Evolutionary conservation across 2,113 vertebrate species (phyloP), one percentile per base, ranked within the genome.

Genomic region (Marmota monax): DNA sequence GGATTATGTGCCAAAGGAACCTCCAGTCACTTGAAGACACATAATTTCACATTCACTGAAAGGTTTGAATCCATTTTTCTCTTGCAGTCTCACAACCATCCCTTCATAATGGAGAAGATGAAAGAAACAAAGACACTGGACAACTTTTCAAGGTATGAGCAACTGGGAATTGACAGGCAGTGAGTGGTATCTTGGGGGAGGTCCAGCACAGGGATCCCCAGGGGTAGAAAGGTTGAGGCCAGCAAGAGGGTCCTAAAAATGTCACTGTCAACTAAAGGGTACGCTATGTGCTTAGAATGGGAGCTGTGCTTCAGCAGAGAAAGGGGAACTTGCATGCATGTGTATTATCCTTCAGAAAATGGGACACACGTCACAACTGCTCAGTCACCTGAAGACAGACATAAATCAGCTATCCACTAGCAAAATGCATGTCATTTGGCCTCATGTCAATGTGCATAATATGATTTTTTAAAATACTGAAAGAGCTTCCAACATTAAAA

Each of bases 41-140:
- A 42, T 34, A 90, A 90, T 45, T 95, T 82, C 69, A 94, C 95
- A 32, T n/a, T 63, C 4, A 45, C 34, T 78, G 65, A 12, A 84
- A 34, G 29, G 22, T 17, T 85, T 92, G 4, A 39, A 42, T 32
- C 45, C 53, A 72, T 39, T 42, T 58, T 70, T 92, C 56, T 27
- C 63, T 13, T 6, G 34, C 2, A 58, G 37, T 51, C 39, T 79
- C 76, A 65, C 1, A 39, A n/a, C 8, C 1, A 65, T 80, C 45
- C 65, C 65, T 82, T 74, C 45, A n/a, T 13, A 5, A 73, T 90
- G 25, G 83, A 76, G 77, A 96, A 88, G 63, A 92, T 61, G 16
- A 80, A 65, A 78, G 67, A 13, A 94, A 53, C 63, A 90, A 80
- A 77, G 23, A 72, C 61, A 51, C 42, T 42, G 2, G 4, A 11